phyloP scores from a whole-genome alignment of 2,888 invertebrate genomes.

The Pheosia tremula region DNA sequence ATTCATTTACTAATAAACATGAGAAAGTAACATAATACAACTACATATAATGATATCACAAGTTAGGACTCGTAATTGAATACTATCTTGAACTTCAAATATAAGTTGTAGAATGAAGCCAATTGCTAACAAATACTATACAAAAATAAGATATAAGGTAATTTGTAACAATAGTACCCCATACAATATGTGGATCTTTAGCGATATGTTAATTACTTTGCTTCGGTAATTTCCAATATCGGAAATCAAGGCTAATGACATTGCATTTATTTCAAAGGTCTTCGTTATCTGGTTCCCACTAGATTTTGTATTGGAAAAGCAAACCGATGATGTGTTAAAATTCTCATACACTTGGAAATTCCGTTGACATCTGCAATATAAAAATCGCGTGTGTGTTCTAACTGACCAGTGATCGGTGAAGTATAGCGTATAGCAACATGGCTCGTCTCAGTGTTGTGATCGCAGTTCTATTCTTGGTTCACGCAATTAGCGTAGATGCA shows the following conservation, averaged over 20 bases:
- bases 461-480: constrained; percentile 30
- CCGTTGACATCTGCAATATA: constrained; percentile 25
- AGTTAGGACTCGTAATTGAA: too few relatives aligned
- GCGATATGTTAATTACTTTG: too few relatives aligned
- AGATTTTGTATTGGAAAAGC: constrained; percentile 6
- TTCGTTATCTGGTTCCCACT: neutral
- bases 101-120: too few relatives aligned
- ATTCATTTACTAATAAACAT: too few relatives aligned
- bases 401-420: constrained; percentile 18
- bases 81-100: too few relatives aligned
- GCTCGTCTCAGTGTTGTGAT: constrained; percentile 26
- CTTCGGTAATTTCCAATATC: too few relatives aligned
- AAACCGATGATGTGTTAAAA: constrained; percentile 25
- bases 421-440: constrained; percentile 32
- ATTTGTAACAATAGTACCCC: too few relatives aligned
- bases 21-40: too few relatives aligned
- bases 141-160: too few relatives aligned
- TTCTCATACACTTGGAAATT: constrained; percentile 28
- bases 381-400: constrained; percentile 18
- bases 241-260: neutral
- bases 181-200: too few relatives aligned
- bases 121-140: too few relatives aligned
- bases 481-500: constrained; percentile 34
- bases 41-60: too few relatives aligned
- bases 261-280: neutral